A percentile compares a stretch with the other conserved stretches of the same genome.
These are phyloP conservation scores for Gonatopus flavifemur DNA, from an alignment of 1,140 invertebrate genomes.

Conservation along the genomic window DNA sequence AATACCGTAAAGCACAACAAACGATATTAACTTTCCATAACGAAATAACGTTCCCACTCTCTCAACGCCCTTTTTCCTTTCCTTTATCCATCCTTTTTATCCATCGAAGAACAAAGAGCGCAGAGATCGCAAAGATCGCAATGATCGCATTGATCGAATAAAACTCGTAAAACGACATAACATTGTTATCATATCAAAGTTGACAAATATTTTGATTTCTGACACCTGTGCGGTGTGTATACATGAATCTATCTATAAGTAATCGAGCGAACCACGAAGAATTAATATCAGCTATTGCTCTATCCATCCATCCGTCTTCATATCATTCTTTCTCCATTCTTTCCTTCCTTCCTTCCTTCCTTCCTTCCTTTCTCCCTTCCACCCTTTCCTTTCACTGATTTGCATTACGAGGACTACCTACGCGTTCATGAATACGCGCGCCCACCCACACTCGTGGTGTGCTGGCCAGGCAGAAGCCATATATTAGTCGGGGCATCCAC, in stretches of 20 bases:
- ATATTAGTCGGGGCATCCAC: slow-evolving; percentile 53
- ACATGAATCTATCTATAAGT: slow-evolving; percentile 18
- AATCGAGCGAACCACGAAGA: slow-evolving; percentile 27
- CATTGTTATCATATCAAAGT: too few relatives aligned
- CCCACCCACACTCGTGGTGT: slow-evolving; percentile 33
- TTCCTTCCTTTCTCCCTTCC: background rate
- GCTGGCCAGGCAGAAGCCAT: slow-evolving; percentile 49
- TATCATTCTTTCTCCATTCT: slow-evolving; percentile 6
- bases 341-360: slow-evolving; percentile 8
- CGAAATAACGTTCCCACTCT: slow-evolving; percentile 42
- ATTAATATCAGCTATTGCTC: slow-evolving; percentile 44
- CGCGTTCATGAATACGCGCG: slow-evolving; percentile 38
- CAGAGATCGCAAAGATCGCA: too few relatives aligned
- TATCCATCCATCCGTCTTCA: slow-evolving; percentile 8
- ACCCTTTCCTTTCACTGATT: slow-evolving; percentile 35
- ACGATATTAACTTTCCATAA: slow-evolving; percentile 51
- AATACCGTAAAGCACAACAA: slow-evolving; percentile 37
- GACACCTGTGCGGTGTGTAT: background rate
- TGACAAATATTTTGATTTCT: slow-evolving; percentile 4
- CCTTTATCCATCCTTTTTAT: slow-evolving; percentile 10
- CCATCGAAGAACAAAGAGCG: too few relatives aligned
- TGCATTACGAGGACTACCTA: slow-evolving; percentile 42
- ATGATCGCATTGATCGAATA: too few relatives aligned
- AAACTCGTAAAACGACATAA: too few relatives aligned
- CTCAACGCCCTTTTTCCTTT: slow-evolving; percentile 20